Conservation (phyloP, 2,888 invertebrate genomes). For the Selenia dentaria region DNA sequence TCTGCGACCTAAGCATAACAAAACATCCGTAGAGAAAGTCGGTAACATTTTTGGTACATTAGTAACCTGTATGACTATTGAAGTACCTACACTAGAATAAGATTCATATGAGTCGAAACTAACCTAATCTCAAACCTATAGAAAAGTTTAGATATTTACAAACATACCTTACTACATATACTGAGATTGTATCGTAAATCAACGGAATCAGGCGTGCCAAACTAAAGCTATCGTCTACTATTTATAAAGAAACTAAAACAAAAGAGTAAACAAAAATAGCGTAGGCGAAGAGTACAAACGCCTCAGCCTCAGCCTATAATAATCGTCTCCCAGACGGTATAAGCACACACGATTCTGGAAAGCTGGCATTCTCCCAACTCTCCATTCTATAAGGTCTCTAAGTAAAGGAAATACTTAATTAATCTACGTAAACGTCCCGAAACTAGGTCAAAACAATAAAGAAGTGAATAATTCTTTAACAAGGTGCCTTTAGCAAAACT, state of each 20-base stretch:
- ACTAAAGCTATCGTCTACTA: not conserved
- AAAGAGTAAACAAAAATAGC: not conserved
- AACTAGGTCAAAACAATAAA: conserved; percentile 58
- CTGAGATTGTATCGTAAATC: too few species aligned
- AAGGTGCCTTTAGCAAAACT: conserved; percentile 35
- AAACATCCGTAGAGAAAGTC: too few species aligned
- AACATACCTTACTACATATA: too few species aligned
- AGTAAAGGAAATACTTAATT: conserved; percentile 61
- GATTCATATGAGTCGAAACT: too few species aligned
- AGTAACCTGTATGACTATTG: too few species aligned
- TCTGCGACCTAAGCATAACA: too few species aligned
- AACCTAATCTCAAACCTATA: too few species aligned
- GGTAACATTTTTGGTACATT: too few species aligned
- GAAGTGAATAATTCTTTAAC: conserved; percentile 50
- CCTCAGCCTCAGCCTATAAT: conserved; percentile 23
- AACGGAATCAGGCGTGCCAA: not conserved
- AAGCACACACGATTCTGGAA: conserved; percentile 36
- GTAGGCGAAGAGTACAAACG: not conserved
- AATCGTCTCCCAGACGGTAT: conserved; percentile 33
- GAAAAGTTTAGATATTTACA: too few species aligned
- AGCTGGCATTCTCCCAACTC: conserved; percentile 56
- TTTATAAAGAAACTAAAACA: not conserved
- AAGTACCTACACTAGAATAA: too few species aligned
- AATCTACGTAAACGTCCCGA: conserved; percentile 51
- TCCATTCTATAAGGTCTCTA: conserved; percentile 42